phyloP scores from a whole-genome alignment of 2,113 vertebrate genomes.

The Passer domesticus region DNA sequence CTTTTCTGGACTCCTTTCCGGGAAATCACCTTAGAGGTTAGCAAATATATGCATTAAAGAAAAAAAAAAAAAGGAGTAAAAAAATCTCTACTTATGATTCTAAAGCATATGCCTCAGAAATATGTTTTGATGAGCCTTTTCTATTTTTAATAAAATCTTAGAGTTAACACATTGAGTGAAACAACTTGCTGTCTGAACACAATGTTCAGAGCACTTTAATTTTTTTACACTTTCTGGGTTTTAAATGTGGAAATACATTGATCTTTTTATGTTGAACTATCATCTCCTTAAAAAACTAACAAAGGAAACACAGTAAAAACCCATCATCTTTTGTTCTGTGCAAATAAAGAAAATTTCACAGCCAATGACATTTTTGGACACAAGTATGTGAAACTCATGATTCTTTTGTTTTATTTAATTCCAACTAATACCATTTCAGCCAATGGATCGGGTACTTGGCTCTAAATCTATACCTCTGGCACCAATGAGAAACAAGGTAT shows the following conservation, averaged over 20 bases:
- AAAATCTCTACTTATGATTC: neutral
- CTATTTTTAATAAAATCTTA: neutral
- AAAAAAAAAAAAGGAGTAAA: accelerated
- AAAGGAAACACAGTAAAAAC: neutral
- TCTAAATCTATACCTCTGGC: neutral
- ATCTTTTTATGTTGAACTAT: neutral
- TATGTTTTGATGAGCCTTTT: neutral
- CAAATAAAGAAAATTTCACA: neutral
- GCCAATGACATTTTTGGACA: neutral
- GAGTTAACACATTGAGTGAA: neutral
- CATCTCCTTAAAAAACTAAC: neutral
- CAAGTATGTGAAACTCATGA: neutral
- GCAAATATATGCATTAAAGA: neutral
- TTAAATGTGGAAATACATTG: neutral
- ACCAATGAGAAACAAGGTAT: neutral
- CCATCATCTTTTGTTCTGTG: neutral
- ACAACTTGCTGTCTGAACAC: neutral
- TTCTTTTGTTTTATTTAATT: neutral
- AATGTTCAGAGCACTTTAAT: neutral
- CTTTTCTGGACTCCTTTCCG: neutral
- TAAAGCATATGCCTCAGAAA: neutral
- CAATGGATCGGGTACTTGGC: neutral
- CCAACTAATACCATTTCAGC: neutral
- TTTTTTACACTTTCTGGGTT: neutral
- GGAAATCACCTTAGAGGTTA: neutral